phyloP scores from a whole-genome alignment of 2,797 vertebrate species.

The Poecilia picta region DNA sequence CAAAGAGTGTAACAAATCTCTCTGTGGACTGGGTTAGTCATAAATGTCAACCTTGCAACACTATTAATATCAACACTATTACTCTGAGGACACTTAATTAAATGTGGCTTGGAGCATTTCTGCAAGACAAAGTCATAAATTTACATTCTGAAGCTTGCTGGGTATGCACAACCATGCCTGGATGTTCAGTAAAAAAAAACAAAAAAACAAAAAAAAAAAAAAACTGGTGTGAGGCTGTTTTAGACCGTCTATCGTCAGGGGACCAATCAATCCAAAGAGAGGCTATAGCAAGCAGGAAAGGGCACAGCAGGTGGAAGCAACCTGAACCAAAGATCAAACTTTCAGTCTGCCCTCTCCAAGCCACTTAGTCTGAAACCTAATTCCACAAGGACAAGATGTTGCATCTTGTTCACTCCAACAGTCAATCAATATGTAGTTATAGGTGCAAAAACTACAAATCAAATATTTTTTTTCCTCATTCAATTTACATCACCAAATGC shows the following conservation, averaged over 20 bases:
- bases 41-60: constrained; percentile 56
- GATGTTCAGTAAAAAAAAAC: constrained; percentile 22
- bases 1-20: constrained; percentile 48
- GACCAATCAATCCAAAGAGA: constrained; percentile 53
- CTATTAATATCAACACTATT: constrained; percentile 59
- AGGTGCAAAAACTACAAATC: background rate
- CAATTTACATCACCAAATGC: background rate
- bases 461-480: background rate
- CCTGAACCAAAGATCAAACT: constrained; percentile 27
- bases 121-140: constrained; percentile 57
- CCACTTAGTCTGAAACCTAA: background rate
- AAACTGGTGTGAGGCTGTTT: constrained; percentile 14
- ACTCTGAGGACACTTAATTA: constrained; percentile 56
- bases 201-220: constrained; percentile 22
- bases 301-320: constrained; percentile 32
- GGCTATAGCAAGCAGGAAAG: constrained; percentile 25
- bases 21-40: constrained; percentile 38
- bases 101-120: constrained; percentile 50
- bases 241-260: constrained; percentile 34
- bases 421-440: background rate
- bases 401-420: background rate
- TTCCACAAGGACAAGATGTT: background rate
- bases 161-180: constrained; percentile 33
- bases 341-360: background rate
- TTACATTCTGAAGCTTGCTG: constrained; percentile 25